Percentiles rank a stretch among this genome's conserved stretches.
phyloP scores from a whole-genome alignment of 2,888 invertebrate genomes.

The Acronicta alni region DNA sequence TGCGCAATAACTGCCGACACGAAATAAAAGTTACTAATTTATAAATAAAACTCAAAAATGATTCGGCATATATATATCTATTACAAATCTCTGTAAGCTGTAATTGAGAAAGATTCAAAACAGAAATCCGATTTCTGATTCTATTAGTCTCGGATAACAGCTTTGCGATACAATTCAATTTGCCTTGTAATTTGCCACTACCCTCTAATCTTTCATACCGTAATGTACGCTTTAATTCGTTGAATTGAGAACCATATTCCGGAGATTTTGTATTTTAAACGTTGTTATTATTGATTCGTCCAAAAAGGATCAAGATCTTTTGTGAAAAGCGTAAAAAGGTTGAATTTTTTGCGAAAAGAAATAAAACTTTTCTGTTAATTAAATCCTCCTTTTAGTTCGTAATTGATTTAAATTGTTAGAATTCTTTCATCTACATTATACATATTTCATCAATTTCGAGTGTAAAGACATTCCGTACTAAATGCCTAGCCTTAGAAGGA shows the following conservation, averaged over 20 bases:
- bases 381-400: conserved; percentile 5
- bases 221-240: conserved; percentile 34
- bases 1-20: too few species aligned
- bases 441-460: neutral
- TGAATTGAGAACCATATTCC: conserved; percentile 9
- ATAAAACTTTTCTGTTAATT: conserved; percentile 4
- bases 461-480: conserved; percentile 3
- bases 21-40: too few species aligned
- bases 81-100: conserved; percentile 16
- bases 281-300: neutral
- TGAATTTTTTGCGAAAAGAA: neutral
- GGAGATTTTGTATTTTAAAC: conserved; percentile 4
- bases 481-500: conserved; percentile 8
- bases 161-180: conserved; percentile 41
- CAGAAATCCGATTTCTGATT: conserved; percentile 33
- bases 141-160: conserved; percentile 41
- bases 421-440: neutral
- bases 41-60: too few species aligned
- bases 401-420: conserved; percentile 2
- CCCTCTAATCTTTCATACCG: conserved; percentile 36
- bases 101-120: conserved; percentile 20
- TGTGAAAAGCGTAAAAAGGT: neutral
- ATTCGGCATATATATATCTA: neutral
- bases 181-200: conserved; percentile 32
- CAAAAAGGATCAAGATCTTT: neutral